Percentiles rank a stretch among this genome's conserved stretches.
Evolutionary conservation across 2,797 vertebrate species (phyloP).

Genomic region (Lacerta bilineata): DNA sequence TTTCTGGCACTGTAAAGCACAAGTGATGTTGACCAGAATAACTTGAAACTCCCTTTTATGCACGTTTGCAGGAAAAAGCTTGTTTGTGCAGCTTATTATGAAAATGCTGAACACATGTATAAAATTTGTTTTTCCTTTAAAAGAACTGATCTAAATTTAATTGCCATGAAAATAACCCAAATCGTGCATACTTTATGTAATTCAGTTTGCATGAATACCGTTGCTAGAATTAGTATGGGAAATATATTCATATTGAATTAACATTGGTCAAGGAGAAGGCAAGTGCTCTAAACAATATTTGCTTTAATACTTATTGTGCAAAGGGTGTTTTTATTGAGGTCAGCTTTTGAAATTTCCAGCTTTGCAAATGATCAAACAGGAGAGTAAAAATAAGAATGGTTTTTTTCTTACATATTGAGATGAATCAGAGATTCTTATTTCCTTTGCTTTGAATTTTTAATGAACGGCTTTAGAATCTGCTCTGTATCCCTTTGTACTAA

Average conservation of each 20-base stretch:
- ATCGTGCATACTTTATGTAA: slow-evolving; percentile 54
- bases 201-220: slow-evolving; percentile 60
- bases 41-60: background rate
- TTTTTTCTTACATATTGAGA: slow-evolving; percentile 53
- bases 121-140: slow-evolving; percentile 64
- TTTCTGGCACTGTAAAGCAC: slow-evolving; percentile 58
- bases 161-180: slow-evolving; percentile 57
- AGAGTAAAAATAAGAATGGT: background rate
- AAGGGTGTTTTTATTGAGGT: slow-evolving; percentile 42
- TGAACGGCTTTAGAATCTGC: slow-evolving; percentile 60
- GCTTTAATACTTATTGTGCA: slow-evolving; percentile 54
- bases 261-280: background rate
- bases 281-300: slow-evolving; percentile 45
- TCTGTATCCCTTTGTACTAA: slow-evolving; percentile 42
- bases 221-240: slow-evolving; percentile 55
- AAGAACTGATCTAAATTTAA: slow-evolving; percentile 66
- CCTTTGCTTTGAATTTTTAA: slow-evolving; percentile 65
- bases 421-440: slow-evolving; percentile 61
- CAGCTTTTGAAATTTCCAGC: slow-evolving; percentile 34
- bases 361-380: slow-evolving; percentile 48
- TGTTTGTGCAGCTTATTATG: slow-evolving; percentile 48
- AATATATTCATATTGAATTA: slow-evolving; percentile 44
- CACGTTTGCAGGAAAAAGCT: slow-evolving; percentile 47
- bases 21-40: slow-evolving; percentile 51
- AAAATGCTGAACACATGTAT: slow-evolving; percentile 62